Evolutionary conservation across 2,797 vertebrate genomes (phyloP).

Genomic region (Chloroceryle amazona): DNA sequence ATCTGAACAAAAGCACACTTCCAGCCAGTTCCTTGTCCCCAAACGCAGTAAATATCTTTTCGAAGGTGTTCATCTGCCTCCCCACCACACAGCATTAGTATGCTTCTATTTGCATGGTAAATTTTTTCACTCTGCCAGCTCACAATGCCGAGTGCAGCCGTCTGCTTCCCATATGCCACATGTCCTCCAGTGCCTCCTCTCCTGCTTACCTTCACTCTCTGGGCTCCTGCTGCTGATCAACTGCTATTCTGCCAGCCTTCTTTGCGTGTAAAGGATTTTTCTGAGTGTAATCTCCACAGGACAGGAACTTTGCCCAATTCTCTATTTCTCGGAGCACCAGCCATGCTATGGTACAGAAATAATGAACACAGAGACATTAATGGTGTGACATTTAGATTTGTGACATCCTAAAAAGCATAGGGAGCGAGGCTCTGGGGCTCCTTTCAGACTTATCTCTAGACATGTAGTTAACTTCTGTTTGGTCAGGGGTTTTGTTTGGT

Average conservation of each 20-base stretch:
- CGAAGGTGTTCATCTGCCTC: not conserved
- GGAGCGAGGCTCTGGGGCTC: not conserved
- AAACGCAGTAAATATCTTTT: not conserved
- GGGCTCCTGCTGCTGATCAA: not conserved
- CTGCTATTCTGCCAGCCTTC: conserved; percentile 21
- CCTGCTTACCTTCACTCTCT: conserved; percentile 28
- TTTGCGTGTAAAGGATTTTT: not conserved
- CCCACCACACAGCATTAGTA: not conserved
- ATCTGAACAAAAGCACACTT: not conserved
- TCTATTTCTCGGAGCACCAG: not conserved
- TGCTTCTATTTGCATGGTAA: not conserved
- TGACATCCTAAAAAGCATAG: not conserved
- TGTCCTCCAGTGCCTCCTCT: conserved; percentile 40
- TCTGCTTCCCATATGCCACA: conserved; percentile 65
- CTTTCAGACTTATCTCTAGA: not conserved
- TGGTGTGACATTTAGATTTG: not conserved
- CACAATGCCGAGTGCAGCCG: not conserved
- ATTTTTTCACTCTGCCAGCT: conserved; percentile 4
- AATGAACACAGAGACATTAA: conserved; percentile 6
- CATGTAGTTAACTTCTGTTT: not conserved
- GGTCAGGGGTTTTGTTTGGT: not conserved
- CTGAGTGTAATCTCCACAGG: not conserved
- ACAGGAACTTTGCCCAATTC: not conserved
- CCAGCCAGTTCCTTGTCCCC: not conserved
- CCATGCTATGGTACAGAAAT: not conserved